phyloP scores from a whole-genome alignment of 2,888 invertebrate species.

The Lasioglossum oenotherae region DNA sequence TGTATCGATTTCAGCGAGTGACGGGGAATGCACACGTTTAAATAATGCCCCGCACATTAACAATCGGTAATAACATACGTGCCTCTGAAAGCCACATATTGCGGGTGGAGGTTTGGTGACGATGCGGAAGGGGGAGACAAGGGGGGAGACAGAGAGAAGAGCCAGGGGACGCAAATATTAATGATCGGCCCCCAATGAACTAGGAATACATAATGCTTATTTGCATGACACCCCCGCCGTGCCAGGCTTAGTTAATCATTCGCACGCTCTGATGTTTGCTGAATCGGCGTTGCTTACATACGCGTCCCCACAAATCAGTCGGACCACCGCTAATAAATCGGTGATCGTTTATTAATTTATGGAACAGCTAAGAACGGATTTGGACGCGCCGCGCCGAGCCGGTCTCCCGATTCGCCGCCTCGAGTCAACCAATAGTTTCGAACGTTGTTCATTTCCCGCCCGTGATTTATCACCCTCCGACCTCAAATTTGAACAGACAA shows the following conservation, averaged over 20 bases:
- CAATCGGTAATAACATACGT: conserved; percentile 59
- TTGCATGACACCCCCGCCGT: conserved; percentile 68
- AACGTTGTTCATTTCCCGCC: neutral
- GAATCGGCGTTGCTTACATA: conserved; percentile 66
- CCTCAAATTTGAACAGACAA: conserved; percentile 9
- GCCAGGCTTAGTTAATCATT: conserved; percentile 71
- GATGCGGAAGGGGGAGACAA: neutral
- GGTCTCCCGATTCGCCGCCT: neutral
- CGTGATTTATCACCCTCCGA: neutral
- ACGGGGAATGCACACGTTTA: conserved; percentile 13
- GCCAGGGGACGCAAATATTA: conserved; percentile 68
- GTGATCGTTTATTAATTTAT: conserved; percentile 60
- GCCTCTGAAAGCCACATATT: conserved; percentile 55
- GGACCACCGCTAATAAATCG: conserved; percentile 60
- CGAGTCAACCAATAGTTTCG: neutral
- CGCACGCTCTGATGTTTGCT: conserved; percentile 72
- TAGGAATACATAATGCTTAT: conserved; percentile 75
- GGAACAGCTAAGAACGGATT: conserved; percentile 36
- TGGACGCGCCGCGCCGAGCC: neutral
- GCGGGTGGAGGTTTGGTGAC: conserved; percentile 3
- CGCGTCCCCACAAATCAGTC: conserved; percentile 62
- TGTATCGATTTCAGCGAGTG: conserved; percentile 45
- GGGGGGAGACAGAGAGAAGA: conserved; percentile 8
- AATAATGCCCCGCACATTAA: conserved; percentile 52
- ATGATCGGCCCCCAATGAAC: conserved; percentile 74